Base-by-base conservation (phyloP, 2,797 vertebrate genomes). In the Darevskia mixta region DNA sequence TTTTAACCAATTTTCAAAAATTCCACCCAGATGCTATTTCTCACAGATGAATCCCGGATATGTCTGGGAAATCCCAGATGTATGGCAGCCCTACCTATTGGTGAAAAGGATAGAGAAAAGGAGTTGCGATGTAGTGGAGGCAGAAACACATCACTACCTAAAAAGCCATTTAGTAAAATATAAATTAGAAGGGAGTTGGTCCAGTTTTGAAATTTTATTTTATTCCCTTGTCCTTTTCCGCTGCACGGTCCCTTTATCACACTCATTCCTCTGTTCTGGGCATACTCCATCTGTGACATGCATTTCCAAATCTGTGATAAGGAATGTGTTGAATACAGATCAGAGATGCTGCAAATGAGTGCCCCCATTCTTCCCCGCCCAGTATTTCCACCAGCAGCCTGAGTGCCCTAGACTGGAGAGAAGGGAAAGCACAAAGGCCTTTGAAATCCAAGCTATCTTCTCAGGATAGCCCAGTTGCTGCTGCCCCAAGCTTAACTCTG, bases 361-460 rank as follows among this genome's bases (percentile, higher is more conserved):
- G 15, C 69, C 27, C 61, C 29, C 69, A 73, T 73, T 38, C 72
- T 38, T 73, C 72, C 32, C 72, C 5, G 8, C 72, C 71, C 88
- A 82, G 8, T 66, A 25, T 90, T 90, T 90, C 87, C 89, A 88
- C 27, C 88, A 80, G 55, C 0, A 85, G 77, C 17, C 27, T 32
- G 76, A 90, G 64, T 75, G 41, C 77, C 79, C 3, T 32, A 10
- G 4, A 13, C 5, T 45, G 45, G 45, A 71, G 61, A 35, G 8
- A 78, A 2, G 73, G 43, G 11, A 41, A 89, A 78, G 7, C 91
- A 88, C 90, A 73, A 1, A 86, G 67, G 71, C 18, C 84, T 95
- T 89, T 92, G 92, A 92, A 91, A 93, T 20, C 35, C 58, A 90
- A 90, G 55, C 82, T 79, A 27, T 17, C 89, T 88, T 93, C 92